phyloP scores from a whole-genome alignment of 2,888 invertebrate species.

The Dioctria rufipes region DNA sequence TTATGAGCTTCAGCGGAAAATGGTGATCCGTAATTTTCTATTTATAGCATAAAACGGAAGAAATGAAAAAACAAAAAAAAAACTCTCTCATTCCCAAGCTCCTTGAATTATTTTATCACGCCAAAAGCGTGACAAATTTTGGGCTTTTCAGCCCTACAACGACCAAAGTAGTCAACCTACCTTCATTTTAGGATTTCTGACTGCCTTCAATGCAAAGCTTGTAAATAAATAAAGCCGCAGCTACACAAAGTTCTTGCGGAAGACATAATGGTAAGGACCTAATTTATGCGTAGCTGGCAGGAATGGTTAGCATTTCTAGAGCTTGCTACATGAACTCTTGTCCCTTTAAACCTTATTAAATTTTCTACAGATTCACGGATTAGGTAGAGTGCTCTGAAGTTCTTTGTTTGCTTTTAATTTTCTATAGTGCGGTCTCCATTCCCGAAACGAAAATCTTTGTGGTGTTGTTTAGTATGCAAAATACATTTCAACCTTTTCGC shows the following conservation, averaged over 20 bases:
- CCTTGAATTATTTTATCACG: background rate
- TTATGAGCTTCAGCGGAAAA: no score
- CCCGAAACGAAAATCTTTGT: background rate
- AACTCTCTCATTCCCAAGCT: no score
- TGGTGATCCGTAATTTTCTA: no score
- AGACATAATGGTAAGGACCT: no score
- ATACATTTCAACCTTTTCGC: no score
- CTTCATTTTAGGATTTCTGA: no score
- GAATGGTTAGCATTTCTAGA: background rate
- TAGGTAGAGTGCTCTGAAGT: background rate
- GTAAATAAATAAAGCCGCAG: no score
- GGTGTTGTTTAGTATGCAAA: background rate
- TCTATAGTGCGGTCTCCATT: background rate
- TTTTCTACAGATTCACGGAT: background rate
- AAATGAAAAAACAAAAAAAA: no score
- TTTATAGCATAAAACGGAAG: no score
- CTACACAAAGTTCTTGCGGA: no score
- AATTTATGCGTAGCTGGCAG: background rate
- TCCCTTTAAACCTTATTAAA: constrained; percentile 1
- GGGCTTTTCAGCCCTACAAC: background rate
- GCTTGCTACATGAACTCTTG: background rate
- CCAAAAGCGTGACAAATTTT: background rate
- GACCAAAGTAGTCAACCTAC: no score
- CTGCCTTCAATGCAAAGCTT: no score
- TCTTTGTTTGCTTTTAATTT: background rate